phyloP scores from a whole-genome alignment of 2,888 invertebrate species.

The Drosophila buzzatii region DNA sequence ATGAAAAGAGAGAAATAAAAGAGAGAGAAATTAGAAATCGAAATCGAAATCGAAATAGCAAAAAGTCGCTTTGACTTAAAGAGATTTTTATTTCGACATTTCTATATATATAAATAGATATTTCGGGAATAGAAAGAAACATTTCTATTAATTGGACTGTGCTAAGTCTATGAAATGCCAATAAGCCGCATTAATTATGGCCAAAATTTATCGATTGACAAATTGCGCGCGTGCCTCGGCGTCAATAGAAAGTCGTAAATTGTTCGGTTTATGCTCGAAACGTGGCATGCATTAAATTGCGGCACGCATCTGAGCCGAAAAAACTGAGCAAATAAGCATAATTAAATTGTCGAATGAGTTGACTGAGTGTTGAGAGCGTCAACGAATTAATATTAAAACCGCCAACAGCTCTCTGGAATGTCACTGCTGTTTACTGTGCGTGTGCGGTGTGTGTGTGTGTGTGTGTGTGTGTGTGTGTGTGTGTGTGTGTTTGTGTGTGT shows the following conservation, averaged over 20 bases:
- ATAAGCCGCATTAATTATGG: conserved; percentile 75
- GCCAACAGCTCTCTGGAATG: conserved; percentile 29
- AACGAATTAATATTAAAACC: conserved; percentile 34
- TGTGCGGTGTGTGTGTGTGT: background rate
- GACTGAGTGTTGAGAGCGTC: conserved; percentile 30
- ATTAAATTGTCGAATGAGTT: conserved; percentile 61
- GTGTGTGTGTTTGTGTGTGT: background rate
- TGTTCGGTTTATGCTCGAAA: conserved; percentile 63
- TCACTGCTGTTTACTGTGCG: conserved; percentile 23
- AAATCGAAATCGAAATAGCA: background rate
- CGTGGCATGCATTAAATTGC: conserved; percentile 70
- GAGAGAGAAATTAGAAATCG: background rate
- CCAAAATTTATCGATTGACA: conserved; percentile 77
- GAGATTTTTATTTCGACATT: too few relatives aligned
- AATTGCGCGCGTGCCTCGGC: conserved; percentile 70
- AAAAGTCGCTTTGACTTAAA: conserved; percentile 4
- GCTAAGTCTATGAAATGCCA: conserved; percentile 65
- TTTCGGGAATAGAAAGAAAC: background rate
- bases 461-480: background rate
- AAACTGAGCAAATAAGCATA: conserved; percentile 50
- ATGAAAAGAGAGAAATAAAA: conserved; percentile 45
- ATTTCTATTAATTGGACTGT: conserved; percentile 20
- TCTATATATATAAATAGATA: background rate
- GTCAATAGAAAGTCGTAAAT: conserved; percentile 57
- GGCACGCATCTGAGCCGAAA: conserved; percentile 25